Conservation (phyloP, 2,113 vertebrate species). For the Rhinoderma darwinii region DNA sequence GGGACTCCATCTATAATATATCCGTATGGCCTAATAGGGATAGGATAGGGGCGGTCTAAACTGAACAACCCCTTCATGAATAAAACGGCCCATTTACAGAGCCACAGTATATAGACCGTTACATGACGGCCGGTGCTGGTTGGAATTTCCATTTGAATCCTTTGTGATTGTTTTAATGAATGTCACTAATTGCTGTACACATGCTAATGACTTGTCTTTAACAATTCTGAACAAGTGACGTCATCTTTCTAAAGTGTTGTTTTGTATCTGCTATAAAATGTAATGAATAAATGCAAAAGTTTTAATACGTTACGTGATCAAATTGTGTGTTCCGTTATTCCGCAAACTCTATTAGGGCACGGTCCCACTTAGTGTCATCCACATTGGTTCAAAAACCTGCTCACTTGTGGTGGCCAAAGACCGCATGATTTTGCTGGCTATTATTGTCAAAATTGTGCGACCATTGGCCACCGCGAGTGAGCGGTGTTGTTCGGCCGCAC, state of each 20-base stretch:
- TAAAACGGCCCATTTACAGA: neutral
- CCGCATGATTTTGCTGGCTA: no score
- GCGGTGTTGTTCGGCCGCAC: no score
- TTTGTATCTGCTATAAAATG: constrained; percentile 6
- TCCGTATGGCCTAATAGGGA: no score
- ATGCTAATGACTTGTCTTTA: neutral
- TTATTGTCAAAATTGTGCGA: no score
- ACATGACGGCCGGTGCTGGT: neutral
- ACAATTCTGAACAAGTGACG: neutral
- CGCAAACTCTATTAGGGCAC: no score
- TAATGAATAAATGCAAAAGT: constrained; percentile 18
- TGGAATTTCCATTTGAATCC: neutral
- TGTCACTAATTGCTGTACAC: neutral
- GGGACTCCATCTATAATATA: no score
- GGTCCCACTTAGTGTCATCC: neutral
- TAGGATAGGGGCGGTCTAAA: neutral
- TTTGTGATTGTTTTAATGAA: neutral
- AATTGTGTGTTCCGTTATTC: neutral
- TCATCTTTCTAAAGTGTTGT: neutral
- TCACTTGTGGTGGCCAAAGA: no score
- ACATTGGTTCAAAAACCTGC: neutral
- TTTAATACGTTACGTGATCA: neutral
- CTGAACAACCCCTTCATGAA: neutral
- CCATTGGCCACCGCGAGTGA: no score
- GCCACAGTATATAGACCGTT: neutral